Evolutionary conservation across 1,140 invertebrate species (phyloP).

Genomic region (Platorchestia sp.): DNA sequence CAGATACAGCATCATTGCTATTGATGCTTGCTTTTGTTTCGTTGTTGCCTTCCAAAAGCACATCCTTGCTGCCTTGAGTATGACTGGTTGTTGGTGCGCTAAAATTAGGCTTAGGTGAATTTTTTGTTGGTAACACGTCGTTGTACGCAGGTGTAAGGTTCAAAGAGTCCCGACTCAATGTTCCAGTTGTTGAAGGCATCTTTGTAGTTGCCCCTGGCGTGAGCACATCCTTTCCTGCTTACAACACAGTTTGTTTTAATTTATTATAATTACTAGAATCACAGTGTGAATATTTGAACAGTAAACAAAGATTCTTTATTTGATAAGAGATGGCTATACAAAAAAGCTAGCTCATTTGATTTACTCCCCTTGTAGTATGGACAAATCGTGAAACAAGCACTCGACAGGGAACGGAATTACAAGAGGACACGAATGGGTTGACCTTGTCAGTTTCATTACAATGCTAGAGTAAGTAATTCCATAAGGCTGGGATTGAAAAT

Average conservation of each 20-base stretch:
- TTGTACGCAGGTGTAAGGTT: background rate
- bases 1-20: background rate
- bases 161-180: background rate
- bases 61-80: background rate
- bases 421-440: no score
- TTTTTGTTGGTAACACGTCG: background rate
- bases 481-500: no score
- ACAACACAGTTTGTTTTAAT: background rate
- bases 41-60: background rate
- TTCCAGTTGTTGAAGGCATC: background rate
- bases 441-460: no score
- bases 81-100: background rate
- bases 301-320: no score
- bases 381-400: no score
- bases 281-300: no score
- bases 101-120: background rate
- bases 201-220: background rate
- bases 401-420: no score
- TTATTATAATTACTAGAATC: no score
- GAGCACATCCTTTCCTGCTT: background rate
- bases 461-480: no score
- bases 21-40: background rate
- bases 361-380: no score
- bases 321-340: no score
- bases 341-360: no score